Evolutionary conservation across 2,797 vertebrate genomes (phyloP), one percentile per base, ranked within the genome.

Genomic region (Schizothorax lantsangensis): DNA sequence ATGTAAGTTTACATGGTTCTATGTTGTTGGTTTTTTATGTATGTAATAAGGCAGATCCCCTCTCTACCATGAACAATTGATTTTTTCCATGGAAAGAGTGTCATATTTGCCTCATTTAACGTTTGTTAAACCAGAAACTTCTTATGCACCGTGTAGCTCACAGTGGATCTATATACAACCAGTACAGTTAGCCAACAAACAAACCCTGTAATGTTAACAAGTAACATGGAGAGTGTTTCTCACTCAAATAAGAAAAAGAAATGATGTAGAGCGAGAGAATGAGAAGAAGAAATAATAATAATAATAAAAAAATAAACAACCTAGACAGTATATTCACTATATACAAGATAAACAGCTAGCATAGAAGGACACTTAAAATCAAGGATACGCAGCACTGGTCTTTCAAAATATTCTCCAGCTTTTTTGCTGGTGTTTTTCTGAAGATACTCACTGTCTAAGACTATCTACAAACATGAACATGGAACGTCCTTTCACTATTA

Each of bases 311-410:
- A 80, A 84, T 81, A 90, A 88, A 89, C 86, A 92, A 90, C 85
- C 85, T 89, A 89, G 92, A 94, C 91, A 93, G 89, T 87, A 92
- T 93, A 91, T 94, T 94, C 92, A 93, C 93, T 95, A 96, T 95
- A 90, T 95, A 96, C 95, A 95, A 93, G 92, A 95, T 94, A 69
- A 95, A 94, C 92, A 94, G 92, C 91, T 93, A 94, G 93, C 94
- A 91, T 83, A 93, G 94, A 96, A 96, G 96, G 95, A 96, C 95
- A 96, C 96, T 96, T 96, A 92, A 94, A 95, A 94, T 92, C 84
- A 95, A 95, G 90, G 93, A 93, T 92, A 94, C 89, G 86, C 94
- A 94, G 92, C 93, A 94, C 92, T 93, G 94, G 93, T 91, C 85
- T 91, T 89, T 91, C 88, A 91, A 92, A 93, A 93, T 93, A 93